These are phyloP conservation scores for Amaurobius ferox DNA, from an alignment of 2,888 invertebrate species.

Conservation along the genomic window DNA sequence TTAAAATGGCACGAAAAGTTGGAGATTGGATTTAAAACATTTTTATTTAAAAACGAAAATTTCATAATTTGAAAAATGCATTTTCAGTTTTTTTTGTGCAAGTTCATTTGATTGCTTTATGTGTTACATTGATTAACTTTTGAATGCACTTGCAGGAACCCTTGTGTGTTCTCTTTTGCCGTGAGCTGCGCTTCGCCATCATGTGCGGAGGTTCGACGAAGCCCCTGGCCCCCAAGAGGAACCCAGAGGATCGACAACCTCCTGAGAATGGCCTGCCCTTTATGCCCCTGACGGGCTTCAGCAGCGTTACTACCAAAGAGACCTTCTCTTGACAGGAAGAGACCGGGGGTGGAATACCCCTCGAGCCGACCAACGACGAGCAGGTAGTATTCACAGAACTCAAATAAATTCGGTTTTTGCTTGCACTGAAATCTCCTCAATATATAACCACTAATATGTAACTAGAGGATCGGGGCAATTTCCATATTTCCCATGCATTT, in stretches of 20 bases:
- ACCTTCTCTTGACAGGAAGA: conserved; percentile 73
- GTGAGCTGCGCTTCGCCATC: conserved; percentile 74
- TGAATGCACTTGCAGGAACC: conserved; percentile 74
- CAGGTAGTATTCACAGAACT: conserved; percentile 48
- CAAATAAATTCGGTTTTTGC: too few relatives aligned
- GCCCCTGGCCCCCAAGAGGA: conserved; percentile 69
- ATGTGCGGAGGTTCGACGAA: conserved; percentile 74
- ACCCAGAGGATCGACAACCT: conserved; percentile 47
- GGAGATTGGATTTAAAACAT: too few relatives aligned
- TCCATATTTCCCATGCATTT: too few relatives aligned
- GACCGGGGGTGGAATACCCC: conserved; percentile 56
- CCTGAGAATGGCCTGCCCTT: conserved; percentile 73
- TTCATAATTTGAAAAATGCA: too few relatives aligned
- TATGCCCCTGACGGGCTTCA: conserved; percentile 73
- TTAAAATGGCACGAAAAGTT: too few relatives aligned
- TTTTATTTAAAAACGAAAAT: too few relatives aligned
- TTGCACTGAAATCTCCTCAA: too few relatives aligned
- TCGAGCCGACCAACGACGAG: conserved; percentile 63
- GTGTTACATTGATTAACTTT: too few relatives aligned
- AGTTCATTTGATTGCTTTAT: too few relatives aligned
- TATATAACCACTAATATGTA: too few relatives aligned
- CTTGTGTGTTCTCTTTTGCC: conserved; percentile 74
- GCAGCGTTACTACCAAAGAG: conserved; percentile 69
- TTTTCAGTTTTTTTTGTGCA: too few relatives aligned
- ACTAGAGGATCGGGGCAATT: too few relatives aligned